Base-by-base conservation (phyloP, 2,113 vertebrate genomes). In the Misgurnus mizolepis region DNA sequence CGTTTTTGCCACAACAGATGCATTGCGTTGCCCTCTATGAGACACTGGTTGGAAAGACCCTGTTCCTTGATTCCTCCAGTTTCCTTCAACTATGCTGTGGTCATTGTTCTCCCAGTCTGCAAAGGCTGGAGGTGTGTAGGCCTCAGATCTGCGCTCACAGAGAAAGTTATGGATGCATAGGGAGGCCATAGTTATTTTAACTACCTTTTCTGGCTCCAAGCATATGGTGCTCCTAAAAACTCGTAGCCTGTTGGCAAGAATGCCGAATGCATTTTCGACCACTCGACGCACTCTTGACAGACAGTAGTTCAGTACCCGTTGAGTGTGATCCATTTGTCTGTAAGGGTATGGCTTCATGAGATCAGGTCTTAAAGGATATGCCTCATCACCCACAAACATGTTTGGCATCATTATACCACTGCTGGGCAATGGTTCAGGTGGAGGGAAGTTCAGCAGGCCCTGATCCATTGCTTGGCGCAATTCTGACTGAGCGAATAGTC, bases 121-220 rank as follows among this genome's bases (percentile, higher is more conserved):
- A 67, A 79, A 68, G 1, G 27, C 60, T 73, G 73, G 49, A 27
- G 78, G 60, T 6, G 45, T 62, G n/a, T 74, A 78, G 27, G 47
- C 67, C 62, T 84, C 74, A 74, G 74, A 84, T 64, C 45, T 64
- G 18, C 56, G 22, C 56, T 79, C 56, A 2, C n/a, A 4, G 49
- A 85, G 65, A 53, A 76, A 82, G 45, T 82, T 85, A 60, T 85
- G 77, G 49, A 82, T 71, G 61, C 65, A 85, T 4, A 82, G n/a
- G 12, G 76, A 62, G n/a, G 83, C 76, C 65, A 76, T 45, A 15
- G 80, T 72, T 18, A 82, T 82, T 49, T 79, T 76, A 2, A 60
- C 34, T 8, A 82, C 72, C 45, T 82, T 82, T 9, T 82, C 68
- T 12, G 78, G 68, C 22, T 83, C 61, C 17, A 79, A 60, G 17